These are phyloP conservation scores for Tenrec ecaudatus DNA, from an alignment of 2,113 vertebrate species.

Conservation along the genomic window DNA sequence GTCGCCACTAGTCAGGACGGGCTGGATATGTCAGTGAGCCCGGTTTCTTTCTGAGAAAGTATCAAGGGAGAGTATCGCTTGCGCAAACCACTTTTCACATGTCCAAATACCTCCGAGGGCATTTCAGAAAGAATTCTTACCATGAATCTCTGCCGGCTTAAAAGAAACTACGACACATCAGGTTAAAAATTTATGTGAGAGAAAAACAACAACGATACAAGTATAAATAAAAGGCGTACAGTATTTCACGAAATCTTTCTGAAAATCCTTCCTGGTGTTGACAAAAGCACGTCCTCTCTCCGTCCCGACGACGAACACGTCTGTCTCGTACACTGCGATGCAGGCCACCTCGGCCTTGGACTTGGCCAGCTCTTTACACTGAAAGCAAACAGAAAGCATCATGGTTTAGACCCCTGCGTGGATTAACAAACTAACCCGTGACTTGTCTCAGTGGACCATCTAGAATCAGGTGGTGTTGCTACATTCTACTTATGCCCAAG, in stretches of 20 bases:
- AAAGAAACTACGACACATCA: background rate
- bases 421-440: background rate
- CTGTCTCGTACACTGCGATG: conserved; percentile 88
- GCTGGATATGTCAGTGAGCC: no score
- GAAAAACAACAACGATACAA: background rate
- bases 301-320: conserved; percentile 89
- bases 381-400: conserved; percentile 23
- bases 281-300: conserved; percentile 89
- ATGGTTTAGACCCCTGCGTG: background rate
- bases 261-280: conserved; percentile 89
- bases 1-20: no score
- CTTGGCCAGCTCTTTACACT: conserved; percentile 91
- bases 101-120: background rate
- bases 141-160: conserved; percentile 47
- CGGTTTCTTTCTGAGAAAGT: no score
- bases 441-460: background rate
- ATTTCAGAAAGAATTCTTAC: background rate
- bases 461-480: background rate
- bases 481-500: background rate
- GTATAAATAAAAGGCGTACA: conserved; percentile 85
- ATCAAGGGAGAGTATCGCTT: background rate
- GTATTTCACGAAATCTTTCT: conserved; percentile 90
- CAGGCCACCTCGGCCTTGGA: conserved; percentile 91
- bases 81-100: background rate
- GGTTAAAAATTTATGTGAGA: conserved; percentile 38